These are phyloP conservation scores for Automeris io DNA, from an alignment of 2,888 invertebrate genomes.

Conservation along the genomic window DNA sequence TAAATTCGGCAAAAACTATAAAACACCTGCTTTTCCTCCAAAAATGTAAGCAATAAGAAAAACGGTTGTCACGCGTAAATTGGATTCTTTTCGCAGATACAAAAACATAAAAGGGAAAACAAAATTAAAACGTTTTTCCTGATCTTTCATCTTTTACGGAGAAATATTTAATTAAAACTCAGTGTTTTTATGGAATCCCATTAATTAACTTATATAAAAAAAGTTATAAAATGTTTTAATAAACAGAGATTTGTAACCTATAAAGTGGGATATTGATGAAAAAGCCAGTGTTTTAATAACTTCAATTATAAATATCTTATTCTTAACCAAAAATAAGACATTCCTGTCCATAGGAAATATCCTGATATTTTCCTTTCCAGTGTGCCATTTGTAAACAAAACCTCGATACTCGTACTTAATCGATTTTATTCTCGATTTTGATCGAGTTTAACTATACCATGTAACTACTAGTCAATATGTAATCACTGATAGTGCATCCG, in stretches of 20 bases:
- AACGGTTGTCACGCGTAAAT: constrained; percentile 9
- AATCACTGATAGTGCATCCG: too few relatives aligned
- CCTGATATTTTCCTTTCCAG: too few relatives aligned
- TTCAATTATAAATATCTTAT: not conserved
- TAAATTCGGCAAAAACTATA: not conserved
- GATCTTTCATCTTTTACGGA: constrained; percentile 7
- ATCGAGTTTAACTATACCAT: too few relatives aligned
- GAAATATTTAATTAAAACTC: constrained; percentile 10
- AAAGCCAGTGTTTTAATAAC: not conserved
- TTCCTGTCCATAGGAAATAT: too few relatives aligned
- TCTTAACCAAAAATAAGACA: not conserved
- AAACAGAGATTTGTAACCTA: not conserved
- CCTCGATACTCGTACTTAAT: too few relatives aligned
- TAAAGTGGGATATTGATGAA: not conserved
- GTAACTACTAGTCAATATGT: too few relatives aligned
- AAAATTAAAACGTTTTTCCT: constrained; percentile 8
- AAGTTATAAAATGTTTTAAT: constrained; percentile 13
- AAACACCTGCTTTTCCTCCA: not conserved
- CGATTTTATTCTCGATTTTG: too few relatives aligned
- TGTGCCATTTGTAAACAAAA: too few relatives aligned
- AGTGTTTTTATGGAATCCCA: constrained; percentile 4
- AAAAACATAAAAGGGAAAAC: constrained; percentile 8
- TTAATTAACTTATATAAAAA: constrained; percentile 12
- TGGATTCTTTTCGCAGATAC: constrained; percentile 7
- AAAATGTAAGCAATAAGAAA: not conserved